Evolutionary conservation across 2,888 invertebrate genomes (phyloP), one percentile per base, ranked within the genome.

Genomic region (Drosophila kambysellisi): DNA sequence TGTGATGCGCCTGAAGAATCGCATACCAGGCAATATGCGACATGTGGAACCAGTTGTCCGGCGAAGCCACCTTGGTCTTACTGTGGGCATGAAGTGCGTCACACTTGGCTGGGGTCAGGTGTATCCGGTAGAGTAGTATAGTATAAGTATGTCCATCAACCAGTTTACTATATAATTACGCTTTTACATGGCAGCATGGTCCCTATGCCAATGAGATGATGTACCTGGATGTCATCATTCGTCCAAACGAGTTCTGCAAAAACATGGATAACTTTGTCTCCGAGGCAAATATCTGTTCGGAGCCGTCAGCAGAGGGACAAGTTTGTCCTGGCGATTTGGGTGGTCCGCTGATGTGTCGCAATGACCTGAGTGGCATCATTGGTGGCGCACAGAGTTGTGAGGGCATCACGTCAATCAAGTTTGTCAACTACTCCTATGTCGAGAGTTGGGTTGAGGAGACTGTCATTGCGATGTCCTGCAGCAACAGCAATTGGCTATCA

Each of bases 61-160:
- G 17, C 70, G 62, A 12, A 57, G 33, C 1, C 5, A 4, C 0
- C 0, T 50, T 1, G 4, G 20, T 0, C 0, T 70, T 1, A 0
- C 4, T 1, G 0, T 1, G 0, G 81, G 73, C 1, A 32, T 43
- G 37, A 3, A 4, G 0, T 85, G 85, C 20, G 0, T 65, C 4
- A 86, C 88, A 15, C 43, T 85, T 32, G 88, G 85, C 25, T 85
- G 85, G 85, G 85, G 85, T 5, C 85, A 85, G 66, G 11, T 88
- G 0, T 85, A 88, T 62, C 69, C 52, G 73, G 84, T 84, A 76
- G 15, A 46, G 46, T 46, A 46, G 8, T 15, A 46, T 15, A 48
- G 2, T 29, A 29, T 25, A 9, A 30, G 20, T 41, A 2, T 17
- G 12, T 9, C 32, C 0, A n/a, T 39, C 8, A 30, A 4, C 29